Percentiles rank a stretch among this genome's conserved stretches.
phyloP scores from a whole-genome alignment of 2,888 invertebrate species.

The Andrena bicolor region DNA sequence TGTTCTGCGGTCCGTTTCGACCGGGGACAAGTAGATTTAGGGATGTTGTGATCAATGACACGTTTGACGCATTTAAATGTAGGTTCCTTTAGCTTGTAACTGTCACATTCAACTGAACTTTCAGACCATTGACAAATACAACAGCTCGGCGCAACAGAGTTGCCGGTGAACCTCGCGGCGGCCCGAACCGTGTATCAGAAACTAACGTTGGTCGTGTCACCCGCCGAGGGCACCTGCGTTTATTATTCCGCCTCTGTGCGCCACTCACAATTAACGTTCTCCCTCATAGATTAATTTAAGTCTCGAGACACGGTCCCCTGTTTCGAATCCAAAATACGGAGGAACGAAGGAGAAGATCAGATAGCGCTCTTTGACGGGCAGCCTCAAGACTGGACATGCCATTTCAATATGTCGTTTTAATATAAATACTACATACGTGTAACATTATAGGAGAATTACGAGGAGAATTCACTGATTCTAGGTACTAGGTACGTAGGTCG shows the following conservation, averaged over 20 bases:
- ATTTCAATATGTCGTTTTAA: conserved; percentile 67
- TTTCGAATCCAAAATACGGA: conserved; percentile 25
- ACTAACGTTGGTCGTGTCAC: no score
- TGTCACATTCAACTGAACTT: conserved; percentile 55
- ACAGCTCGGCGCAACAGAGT: conserved; percentile 44
- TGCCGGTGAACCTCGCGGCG: no score
- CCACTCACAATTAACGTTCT: conserved; percentile 28
- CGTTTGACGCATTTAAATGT: conserved; percentile 18
- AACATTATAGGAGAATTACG: conserved; percentile 64
- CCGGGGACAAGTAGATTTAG: conserved; percentile 25
- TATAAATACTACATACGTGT: conserved; percentile 49
- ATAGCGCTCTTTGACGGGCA: conserved; percentile 63
- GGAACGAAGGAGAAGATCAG: conserved; percentile 49
- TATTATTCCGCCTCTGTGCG: conserved; percentile 18
- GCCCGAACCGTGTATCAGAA: no score
- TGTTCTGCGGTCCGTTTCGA: conserved; percentile 5
- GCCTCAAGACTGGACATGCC: conserved; percentile 72
- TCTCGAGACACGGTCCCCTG: conserved; percentile 23
- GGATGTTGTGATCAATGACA: conserved; percentile 26
- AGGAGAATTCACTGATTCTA: conserved; percentile 67
- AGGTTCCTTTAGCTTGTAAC: conserved; percentile 56
- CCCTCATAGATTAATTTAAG: conserved; percentile 37
- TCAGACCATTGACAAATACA: conserved; percentile 62
- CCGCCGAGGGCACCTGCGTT: conserved; percentile 14
- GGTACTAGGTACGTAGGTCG: conserved; percentile 73